A percentile compares a stretch with the other conserved stretches of the same genome.
Conservation (phyloP, 1,140 invertebrate genomes). For the Paraescarpia echinospica region DNA sequence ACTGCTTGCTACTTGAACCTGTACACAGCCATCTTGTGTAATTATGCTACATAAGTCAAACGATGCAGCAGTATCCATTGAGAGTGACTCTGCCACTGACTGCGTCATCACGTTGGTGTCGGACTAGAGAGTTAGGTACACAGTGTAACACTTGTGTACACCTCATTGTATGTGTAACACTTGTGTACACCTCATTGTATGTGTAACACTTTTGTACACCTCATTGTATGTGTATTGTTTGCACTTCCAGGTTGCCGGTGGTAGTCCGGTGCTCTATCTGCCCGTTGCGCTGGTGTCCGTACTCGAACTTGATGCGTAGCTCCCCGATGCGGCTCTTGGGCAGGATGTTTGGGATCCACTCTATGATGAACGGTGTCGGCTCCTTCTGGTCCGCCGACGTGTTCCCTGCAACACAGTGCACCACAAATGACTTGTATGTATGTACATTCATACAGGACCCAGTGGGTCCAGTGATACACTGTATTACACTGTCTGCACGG, state of each 20-base stretch:
- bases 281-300: slow-evolving; percentile 65
- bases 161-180: neutral
- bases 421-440: slow-evolving; percentile 38
- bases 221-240: slow-evolving; percentile 8
- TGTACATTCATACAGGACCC: too few species aligned
- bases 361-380: slow-evolving; percentile 72
- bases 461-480: too few species aligned
- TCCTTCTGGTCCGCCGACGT: slow-evolving; percentile 65
- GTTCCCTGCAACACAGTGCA: slow-evolving; percentile 57
- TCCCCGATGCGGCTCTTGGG: slow-evolving; percentile 71
- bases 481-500: too few species aligned
- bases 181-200: neutral
- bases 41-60: neutral
- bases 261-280: slow-evolving; percentile 49
- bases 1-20: too few species aligned
- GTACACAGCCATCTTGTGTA: too few species aligned
- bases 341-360: slow-evolving; percentile 78
- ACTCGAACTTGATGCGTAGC: slow-evolving; percentile 69
- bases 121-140: neutral
- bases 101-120: neutral
- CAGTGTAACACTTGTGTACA: neutral
- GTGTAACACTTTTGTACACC: neutral
- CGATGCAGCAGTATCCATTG: neutral
- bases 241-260: slow-evolving; percentile 7
- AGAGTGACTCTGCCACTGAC: neutral